Evolutionary conservation across 2,113 vertebrate genomes (phyloP).

Genomic region (Paramormyrops kingsleyae): DNA sequence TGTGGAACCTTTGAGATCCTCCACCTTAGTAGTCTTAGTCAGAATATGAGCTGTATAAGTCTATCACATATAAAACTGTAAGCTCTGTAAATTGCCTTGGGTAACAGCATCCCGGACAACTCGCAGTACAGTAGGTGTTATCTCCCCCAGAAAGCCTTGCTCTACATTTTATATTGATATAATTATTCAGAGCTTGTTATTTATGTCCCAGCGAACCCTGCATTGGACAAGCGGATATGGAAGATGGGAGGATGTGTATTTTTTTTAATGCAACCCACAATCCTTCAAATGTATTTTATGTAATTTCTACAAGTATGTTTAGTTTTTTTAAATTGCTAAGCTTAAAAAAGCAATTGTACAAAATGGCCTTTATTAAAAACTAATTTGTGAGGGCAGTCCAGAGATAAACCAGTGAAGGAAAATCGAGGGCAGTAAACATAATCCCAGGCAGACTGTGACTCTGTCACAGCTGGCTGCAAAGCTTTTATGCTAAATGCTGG

Average conservation of each 20-base stretch:
- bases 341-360: slow-evolving; percentile 6
- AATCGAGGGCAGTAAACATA: slow-evolving; percentile 15
- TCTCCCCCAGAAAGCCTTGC: not conserved
- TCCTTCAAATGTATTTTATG: not conserved
- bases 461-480: slow-evolving; percentile 18
- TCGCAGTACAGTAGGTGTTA: not conserved
- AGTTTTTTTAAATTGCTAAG: not conserved
- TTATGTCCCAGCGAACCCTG: not conserved
- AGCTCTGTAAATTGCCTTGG: not conserved
- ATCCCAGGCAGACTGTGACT: slow-evolving; percentile 28
- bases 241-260: not conserved
- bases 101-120: not conserved
- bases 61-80: not conserved
- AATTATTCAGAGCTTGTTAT: not conserved
- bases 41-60: not conserved
- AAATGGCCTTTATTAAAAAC: not conserved
- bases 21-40: not conserved
- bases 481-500: slow-evolving; percentile 27
- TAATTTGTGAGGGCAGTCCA: not conserved
- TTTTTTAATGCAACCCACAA: not conserved
- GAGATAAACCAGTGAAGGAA: slow-evolving; percentile 11
- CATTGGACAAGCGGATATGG: not conserved
- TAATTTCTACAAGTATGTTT: not conserved
- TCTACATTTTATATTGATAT: not conserved
- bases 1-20: not conserved